These are phyloP conservation scores for Botia almorhae DNA, from an alignment of 2,797 vertebrate genomes.

Conservation along the genomic window DNA sequence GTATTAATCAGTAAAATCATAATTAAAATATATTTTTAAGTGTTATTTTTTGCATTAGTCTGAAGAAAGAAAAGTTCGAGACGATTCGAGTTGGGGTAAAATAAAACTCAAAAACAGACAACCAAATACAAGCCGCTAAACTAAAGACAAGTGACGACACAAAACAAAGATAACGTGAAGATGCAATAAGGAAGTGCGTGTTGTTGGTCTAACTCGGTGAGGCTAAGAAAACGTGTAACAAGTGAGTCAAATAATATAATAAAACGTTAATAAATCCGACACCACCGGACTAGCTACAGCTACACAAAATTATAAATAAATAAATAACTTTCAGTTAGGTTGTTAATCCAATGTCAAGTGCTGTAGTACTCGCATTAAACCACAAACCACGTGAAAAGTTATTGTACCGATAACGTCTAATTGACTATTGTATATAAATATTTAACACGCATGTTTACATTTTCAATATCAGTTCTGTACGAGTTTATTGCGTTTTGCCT, in stretches of 20 bases:
- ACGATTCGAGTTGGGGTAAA: neutral
- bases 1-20: neutral
- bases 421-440: neutral
- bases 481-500: neutral
- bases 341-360: slow-evolving; percentile 36
- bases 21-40: neutral
- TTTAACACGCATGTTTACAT: too few relatives aligned
- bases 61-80: neutral
- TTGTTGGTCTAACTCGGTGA: slow-evolving; percentile 30
- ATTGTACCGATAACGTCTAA: neutral
- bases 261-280: neutral
- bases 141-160: neutral
- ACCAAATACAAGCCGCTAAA: neutral
- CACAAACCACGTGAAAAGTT: slow-evolving; percentile 45
- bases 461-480: neutral
- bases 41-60: neutral
- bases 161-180: slow-evolving; percentile 44
- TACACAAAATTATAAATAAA: neutral
- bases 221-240: neutral
- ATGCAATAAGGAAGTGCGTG: slow-evolving; percentile 65
- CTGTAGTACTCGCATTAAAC: neutral
- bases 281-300: neutral
- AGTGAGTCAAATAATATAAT: neutral
- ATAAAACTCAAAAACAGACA: neutral
- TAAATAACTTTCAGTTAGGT: neutral